A percentile compares a stretch with the other conserved stretches of the same genome.
phyloP scores from a whole-genome alignment of 1,140 invertebrate genomes.

The Drosophila trapezifrons region DNA sequence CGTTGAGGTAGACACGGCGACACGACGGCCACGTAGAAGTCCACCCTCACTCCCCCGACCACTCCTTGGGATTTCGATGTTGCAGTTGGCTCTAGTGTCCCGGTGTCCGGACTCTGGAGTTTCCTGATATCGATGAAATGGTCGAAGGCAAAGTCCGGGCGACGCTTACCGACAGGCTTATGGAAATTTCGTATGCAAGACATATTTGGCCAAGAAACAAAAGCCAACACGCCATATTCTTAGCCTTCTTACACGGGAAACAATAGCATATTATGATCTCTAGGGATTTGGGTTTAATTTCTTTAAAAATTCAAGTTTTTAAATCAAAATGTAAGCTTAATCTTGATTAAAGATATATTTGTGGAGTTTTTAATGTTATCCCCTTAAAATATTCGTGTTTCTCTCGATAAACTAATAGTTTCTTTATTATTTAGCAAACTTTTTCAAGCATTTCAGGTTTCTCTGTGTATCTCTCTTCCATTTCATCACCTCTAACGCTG shows the following conservation, averaged over 20 bases:
- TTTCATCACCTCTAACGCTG: conserved; percentile 37
- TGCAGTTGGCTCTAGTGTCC: conserved; percentile 16
- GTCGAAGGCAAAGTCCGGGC: conserved; percentile 29
- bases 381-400: no score
- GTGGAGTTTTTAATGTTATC: no score
- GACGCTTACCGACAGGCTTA: conserved; percentile 28
- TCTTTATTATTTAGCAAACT: background rate
- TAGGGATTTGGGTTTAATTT: no score
- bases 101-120: conserved; percentile 2
- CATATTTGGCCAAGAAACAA: conserved; percentile 71
- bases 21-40: conserved; percentile 15
- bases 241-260: conserved; percentile 15
- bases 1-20: conserved; percentile 65
- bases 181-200: conserved; percentile 75
- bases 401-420: background rate
- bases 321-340: background rate
- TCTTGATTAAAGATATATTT: background rate
- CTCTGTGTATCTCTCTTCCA: conserved; percentile 3
- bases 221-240: conserved; percentile 67
- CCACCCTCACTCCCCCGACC: background rate
- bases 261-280: background rate
- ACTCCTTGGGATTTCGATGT: conserved; percentile 20
- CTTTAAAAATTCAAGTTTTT: accelerated
- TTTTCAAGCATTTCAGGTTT: background rate
- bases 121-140: conserved; percentile 73